phyloP scores from a whole-genome alignment of 2,113 vertebrate species.

The Hystrix cristata region DNA sequence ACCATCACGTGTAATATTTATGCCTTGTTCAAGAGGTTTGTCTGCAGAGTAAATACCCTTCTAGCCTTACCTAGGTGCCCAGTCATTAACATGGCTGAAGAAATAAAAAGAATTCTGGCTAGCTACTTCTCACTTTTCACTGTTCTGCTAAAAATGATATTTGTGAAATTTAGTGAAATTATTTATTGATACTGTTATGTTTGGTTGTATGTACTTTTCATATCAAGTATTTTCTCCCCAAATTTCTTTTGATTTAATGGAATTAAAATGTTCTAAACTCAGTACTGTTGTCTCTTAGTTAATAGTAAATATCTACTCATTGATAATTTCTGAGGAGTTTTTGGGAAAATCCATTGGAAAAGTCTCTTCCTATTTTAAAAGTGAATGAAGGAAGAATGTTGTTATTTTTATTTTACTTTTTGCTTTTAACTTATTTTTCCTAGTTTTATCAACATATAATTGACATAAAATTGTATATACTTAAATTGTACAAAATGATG shows the following conservation, averaged over 20 bases:
- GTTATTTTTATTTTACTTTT: not conserved
- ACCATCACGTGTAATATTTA: slow-evolving; percentile 84
- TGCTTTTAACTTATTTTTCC: not conserved
- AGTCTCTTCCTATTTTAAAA: not conserved
- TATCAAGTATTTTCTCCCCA: not conserved
- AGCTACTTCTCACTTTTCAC: slow-evolving; percentile 79
- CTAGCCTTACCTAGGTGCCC: slow-evolving; percentile 78
- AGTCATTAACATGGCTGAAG: slow-evolving; percentile 84
- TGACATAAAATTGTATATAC: not conserved
- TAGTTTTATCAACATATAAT: not conserved
- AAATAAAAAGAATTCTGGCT: slow-evolving; percentile 83
- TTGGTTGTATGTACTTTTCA: slow-evolving; percentile 66
- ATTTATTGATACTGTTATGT: slow-evolving; percentile 78
- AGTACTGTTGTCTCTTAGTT: slow-evolving; percentile 44
- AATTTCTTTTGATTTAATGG: not conserved
- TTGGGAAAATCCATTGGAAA: not conserved
- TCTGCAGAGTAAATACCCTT: slow-evolving; percentile 83
- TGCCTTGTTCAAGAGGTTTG: slow-evolving; percentile 73
- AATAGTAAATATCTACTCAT: slow-evolving; percentile 9
- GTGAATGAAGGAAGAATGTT: not conserved
- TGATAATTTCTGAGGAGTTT: slow-evolving; percentile 55
- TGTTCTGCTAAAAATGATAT: slow-evolving; percentile 80
- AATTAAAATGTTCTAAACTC: slow-evolving; percentile 76
- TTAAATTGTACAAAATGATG: not conserved
- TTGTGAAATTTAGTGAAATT: slow-evolving; percentile 73